These are phyloP conservation scores for Chaenocephalus aceratus DNA, from an alignment of 2,113 vertebrate genomes.

Conservation along the genomic window DNA sequence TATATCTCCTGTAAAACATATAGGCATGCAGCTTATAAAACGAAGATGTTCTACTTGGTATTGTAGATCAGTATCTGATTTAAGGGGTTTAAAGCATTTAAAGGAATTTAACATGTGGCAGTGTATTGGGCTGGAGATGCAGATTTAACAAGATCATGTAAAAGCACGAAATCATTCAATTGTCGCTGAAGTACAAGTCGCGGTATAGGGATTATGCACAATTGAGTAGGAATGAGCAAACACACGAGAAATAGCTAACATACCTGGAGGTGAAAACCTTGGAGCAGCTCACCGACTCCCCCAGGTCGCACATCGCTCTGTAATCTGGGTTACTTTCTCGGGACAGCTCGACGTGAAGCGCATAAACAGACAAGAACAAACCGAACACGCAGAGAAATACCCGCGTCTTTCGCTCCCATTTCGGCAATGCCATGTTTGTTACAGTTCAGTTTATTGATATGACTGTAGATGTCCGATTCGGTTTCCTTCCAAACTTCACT, in stretches of 20 bases:
- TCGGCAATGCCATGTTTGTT: conserved; percentile 47
- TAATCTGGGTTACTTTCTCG: conserved; percentile 83
- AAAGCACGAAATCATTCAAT: background rate
- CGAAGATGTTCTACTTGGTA: background rate
- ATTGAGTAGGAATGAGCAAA: background rate
- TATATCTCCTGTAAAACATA: background rate
- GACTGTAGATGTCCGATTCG: fast-evolving
- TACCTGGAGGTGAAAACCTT: conserved; percentile 90
- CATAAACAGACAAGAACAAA: conserved; percentile 84
- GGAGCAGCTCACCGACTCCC: conserved; percentile 87
- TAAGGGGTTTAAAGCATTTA: background rate
- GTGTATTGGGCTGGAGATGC: background rate
- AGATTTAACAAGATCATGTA: background rate
- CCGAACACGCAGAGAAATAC: conserved; percentile 78
- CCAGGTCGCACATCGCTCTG: conserved; percentile 87
- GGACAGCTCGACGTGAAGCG: conserved; percentile 87
- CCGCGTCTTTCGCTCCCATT: conserved; percentile 81
- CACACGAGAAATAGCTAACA: background rate
- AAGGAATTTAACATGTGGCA: conserved; percentile 65
- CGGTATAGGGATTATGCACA: background rate
- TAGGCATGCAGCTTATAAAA: background rate
- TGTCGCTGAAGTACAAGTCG: background rate
- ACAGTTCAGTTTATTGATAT: fast-evolving
- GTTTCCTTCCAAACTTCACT: background rate
- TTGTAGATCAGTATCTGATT: background rate